These are phyloP conservation scores for Drosophila acutilabella DNA, from an alignment of 2,888 invertebrate species.

Conservation along the genomic window DNA sequence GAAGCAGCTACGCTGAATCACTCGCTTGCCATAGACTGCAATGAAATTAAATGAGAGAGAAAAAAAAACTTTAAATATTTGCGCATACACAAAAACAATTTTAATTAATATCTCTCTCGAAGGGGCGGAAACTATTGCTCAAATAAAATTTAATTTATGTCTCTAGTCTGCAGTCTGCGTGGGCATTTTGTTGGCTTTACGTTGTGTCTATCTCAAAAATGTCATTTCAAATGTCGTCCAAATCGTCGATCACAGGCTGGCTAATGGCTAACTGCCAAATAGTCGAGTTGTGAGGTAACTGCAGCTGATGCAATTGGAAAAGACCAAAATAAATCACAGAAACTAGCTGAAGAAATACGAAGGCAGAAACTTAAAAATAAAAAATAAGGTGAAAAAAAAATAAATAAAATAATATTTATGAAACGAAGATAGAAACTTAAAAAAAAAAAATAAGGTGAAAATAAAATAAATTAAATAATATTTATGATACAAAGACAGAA, in stretches of 20 bases:
- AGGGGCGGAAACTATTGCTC: constrained; percentile 22
- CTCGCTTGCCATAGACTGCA: constrained; percentile 84
- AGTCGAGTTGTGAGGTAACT: constrained; percentile 37
- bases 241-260: constrained; percentile 56
- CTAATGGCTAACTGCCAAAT: constrained; percentile 55
- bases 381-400: not conserved
- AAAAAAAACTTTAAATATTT: constrained; percentile 35
- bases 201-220: constrained; percentile 53
- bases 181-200: constrained; percentile 40
- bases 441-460: no score
- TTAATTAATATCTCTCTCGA: constrained; percentile 51
- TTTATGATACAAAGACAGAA: no score
- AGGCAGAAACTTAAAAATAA: not conserved
- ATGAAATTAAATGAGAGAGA: constrained; percentile 37
- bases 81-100: constrained; percentile 26
- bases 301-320: constrained; percentile 51
- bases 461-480: no score
- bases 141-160: constrained; percentile 54
- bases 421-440: no score
- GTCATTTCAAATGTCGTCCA: constrained; percentile 68
- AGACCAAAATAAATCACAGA: constrained; percentile 12
- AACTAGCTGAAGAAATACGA: not conserved
- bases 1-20: constrained; percentile 84
- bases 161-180: constrained; percentile 43
- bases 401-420: no score